Conservation (phyloP, 2,888 invertebrate species). For the Pegoplata infirma region DNA sequence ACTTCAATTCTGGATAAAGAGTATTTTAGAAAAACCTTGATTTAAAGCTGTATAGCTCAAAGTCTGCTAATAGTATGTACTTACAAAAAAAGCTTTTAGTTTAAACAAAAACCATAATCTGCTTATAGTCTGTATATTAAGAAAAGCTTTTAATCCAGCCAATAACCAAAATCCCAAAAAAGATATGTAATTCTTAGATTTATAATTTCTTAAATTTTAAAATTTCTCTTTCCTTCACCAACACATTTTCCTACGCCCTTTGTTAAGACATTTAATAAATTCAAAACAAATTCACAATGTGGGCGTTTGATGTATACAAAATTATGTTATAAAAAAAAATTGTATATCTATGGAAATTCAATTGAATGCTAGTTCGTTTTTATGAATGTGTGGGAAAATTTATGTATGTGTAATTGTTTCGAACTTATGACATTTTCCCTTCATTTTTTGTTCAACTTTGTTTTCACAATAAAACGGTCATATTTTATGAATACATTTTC, state of each 20-base stretch:
- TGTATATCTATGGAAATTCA: slow-evolving; percentile 25
- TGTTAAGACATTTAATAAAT: not conserved
- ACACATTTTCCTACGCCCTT: not conserved
- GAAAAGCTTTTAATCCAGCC: no score
- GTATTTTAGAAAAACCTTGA: no score
- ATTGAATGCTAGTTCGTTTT: not conserved
- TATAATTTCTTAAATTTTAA: no score
- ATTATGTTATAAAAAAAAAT: slow-evolving; percentile 23
- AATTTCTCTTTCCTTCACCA: no score
- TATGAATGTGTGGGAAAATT: not conserved
- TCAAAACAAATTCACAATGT: slow-evolving; percentile 42
- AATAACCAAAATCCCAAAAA: no score
- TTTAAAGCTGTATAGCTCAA: no score
- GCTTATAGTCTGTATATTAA: no score
- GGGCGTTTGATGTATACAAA: slow-evolving; percentile 11
- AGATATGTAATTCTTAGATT: no score
- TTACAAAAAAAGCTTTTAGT: no score
- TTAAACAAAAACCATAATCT: no score
- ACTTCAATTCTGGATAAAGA: no score
- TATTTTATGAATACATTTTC: slow-evolving; percentile 7
- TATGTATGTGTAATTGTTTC: not conserved
- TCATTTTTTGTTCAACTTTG: not conserved
- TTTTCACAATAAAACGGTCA: slow-evolving; percentile 22
- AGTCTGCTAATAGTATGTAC: no score
- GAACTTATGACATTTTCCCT: slow-evolving; percentile 5